Conservation (phyloP, 2,797 vertebrate species). For the Sebastes flavidus region DNA sequence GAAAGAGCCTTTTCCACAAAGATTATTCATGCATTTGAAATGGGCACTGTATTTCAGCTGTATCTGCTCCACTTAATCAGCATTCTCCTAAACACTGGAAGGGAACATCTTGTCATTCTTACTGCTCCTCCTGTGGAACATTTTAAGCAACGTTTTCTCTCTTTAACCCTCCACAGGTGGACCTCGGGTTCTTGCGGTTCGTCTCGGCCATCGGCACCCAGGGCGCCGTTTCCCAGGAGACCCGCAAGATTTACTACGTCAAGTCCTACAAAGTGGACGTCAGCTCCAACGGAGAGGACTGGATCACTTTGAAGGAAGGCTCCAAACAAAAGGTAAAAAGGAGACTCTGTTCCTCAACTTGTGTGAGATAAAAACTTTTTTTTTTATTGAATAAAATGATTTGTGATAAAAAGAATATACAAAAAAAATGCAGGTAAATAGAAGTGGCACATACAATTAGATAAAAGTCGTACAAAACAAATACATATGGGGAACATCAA, state of each 20-base stretch:
- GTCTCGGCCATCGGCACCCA: slow-evolving; percentile 95
- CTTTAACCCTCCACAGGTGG: slow-evolving; percentile 84
- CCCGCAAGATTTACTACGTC: slow-evolving; percentile 90
- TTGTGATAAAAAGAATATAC: too few relatives aligned
- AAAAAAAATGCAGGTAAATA: too few relatives aligned
- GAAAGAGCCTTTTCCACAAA: slow-evolving; percentile 20
- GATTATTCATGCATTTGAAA: slow-evolving; percentile 40
- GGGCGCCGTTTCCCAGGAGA: slow-evolving; percentile 97
- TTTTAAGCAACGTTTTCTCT: slow-evolving; percentile 4
- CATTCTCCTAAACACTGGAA: neutral
- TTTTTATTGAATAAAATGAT: too few relatives aligned
- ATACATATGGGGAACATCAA: too few relatives aligned
- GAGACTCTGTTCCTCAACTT: neutral
- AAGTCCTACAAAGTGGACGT: slow-evolving; percentile 95
- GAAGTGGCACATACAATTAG: too few relatives aligned
- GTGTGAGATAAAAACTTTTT: neutral
- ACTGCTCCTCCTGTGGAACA: neutral
- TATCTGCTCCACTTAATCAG: slow-evolving; percentile 4
- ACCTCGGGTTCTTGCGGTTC: slow-evolving; percentile 93
- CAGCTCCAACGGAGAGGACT: slow-evolving; percentile 98
- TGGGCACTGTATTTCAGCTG: neutral
- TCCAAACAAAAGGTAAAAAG: slow-evolving; percentile 89
- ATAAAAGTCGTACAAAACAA: too few relatives aligned
- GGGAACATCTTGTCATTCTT: neutral
- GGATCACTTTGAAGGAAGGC: slow-evolving; percentile 96